Base-by-base conservation (phyloP, 1,140 invertebrate genomes). In the Trichonephila clavipes region DNA sequence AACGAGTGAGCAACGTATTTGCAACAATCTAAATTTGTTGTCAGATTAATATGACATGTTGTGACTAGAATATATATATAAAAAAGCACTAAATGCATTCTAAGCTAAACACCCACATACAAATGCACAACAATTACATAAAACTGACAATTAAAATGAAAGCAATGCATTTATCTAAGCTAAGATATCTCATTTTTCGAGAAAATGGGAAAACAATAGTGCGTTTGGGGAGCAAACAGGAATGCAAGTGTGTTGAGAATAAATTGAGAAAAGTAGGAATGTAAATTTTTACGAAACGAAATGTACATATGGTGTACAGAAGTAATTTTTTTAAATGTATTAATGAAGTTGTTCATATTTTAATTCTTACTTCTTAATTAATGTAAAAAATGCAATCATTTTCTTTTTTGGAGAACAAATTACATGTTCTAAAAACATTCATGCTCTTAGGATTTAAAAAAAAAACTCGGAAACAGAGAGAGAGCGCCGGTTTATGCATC, bases 1-100 rank as follows among this genome's bases (percentile, higher is more conserved):
- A 14, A 77, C 34, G 72, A 77, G 28, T 77, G 72, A 77, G 72
- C 72, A 40, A 77, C 72, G 19, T 28, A 69, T n/a, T 69, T 21
- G 66, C n/a, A 69, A 21, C 21, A 69, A n/a, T 69, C 24, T 28
- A 18, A 40, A 18, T 34, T 34, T 4, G 72, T 34, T 77, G 72
- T 21, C 18, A 34, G 16, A 34, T 34, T 34, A 28, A 77, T 77
- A 28, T 1, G 34, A 8, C 72, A 34, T 77, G 28, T 77, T 40
- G 72, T 77, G 72, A 77, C 72, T 77, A 77, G 72, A 77, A 77
- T 77, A 34, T 40, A 77, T 77, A 77, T 28, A 40, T 6, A 77
- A 34, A 77, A 77, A 4, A 77, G 28, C 28, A 14, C 72, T 77
- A 77, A 40, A 6, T 77, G 72, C 72, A 77, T 34, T 18, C 72